A percentile compares a stretch with the other conserved stretches of the same genome.
Conservation (phyloP, 2,888 invertebrate genomes). For the Mycalesis mineus region DNA sequence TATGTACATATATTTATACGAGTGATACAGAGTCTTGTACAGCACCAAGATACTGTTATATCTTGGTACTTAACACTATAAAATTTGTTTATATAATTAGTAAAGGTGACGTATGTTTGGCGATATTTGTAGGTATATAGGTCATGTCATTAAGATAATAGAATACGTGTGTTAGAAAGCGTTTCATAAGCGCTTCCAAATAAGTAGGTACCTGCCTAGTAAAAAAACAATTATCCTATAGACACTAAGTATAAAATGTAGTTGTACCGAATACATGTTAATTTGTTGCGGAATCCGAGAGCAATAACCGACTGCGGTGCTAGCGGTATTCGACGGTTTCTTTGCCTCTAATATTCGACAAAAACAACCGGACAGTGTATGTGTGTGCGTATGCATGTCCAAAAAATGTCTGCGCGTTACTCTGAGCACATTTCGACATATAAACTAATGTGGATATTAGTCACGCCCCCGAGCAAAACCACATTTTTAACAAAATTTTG, state of each 20-base stretch:
- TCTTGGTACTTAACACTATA: no score
- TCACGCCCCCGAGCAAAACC: conserved; percentile 39
- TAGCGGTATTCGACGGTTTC: conserved; percentile 77
- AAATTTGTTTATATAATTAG: no score
- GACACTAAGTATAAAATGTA: conserved; percentile 70
- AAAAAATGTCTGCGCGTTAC: conserved; percentile 46
- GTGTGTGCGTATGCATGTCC: conserved; percentile 45
- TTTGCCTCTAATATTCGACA: conserved; percentile 69
- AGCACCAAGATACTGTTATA: no score
- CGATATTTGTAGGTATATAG: conserved; percentile 9
- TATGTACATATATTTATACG: no score
- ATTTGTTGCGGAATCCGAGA: conserved; percentile 78
- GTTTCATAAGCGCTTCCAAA: conserved; percentile 27
- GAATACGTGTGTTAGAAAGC: conserved; percentile 26
- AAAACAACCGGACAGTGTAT: conserved; percentile 54
- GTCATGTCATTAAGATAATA: conserved; percentile 16
- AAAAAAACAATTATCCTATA: conserved; percentile 56
- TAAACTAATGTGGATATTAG: conserved; percentile 57
- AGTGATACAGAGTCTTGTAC: no score
- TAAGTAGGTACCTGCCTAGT: conserved; percentile 24
- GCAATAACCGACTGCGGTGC: conserved; percentile 72
- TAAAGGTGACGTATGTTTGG: background rate
- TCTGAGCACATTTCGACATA: conserved; percentile 60
- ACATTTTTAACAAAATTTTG: conserved; percentile 15
- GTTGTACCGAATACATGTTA: conserved; percentile 77